Base-by-base conservation (phyloP, 2,113 vertebrate genomes). In the Hemichromis elongatus region DNA sequence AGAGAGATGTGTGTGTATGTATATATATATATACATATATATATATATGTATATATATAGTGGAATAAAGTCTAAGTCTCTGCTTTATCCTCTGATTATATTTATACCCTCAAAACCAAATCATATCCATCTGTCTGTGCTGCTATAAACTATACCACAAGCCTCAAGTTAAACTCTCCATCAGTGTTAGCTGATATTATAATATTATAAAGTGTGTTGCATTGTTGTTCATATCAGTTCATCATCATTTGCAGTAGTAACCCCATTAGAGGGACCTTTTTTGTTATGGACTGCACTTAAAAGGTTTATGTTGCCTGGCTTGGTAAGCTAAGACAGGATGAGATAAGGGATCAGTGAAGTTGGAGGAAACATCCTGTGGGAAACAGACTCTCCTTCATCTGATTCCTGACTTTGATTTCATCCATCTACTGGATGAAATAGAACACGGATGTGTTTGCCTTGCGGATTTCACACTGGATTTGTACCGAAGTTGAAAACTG, bases 371-470 rank as follows among this genome's bases (percentile, higher is more conserved):
- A 42, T 83, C 88, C 79, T 55, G 10, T 11, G 85, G 82, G 88
- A 90, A 90, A 89, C 86, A 56, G 73, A 18, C 19, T 50, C 47
- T 80, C 30, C 73, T 81, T 86, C 42, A 70, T 84, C 1, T 57
- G 82, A 90, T 70, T 81, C 80, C 33, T 24, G 83, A 40, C 85
- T 90, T 77, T 84, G 83, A 90, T 86, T 80, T 21, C 40, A 63
- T 47, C 85, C 45, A 75, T 52, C 45, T 75, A 52, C 14, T 13
- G 47, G 35, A 83, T 33, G 3, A 35, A n/a, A 47, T 61, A 13
- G 79, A 59, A 79, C 68, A 70, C 14, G 13, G 70, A 63, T 84
- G 82, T 12, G 70, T 77, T 40, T 50, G 56, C 75, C 54, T 26
- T 2, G 45, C 50, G 4, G 81, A 66, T 30, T 83, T 77, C 56